Base-by-base conservation (phyloP, 1,140 invertebrate species). In the Scaptomyza hsui region DNA sequence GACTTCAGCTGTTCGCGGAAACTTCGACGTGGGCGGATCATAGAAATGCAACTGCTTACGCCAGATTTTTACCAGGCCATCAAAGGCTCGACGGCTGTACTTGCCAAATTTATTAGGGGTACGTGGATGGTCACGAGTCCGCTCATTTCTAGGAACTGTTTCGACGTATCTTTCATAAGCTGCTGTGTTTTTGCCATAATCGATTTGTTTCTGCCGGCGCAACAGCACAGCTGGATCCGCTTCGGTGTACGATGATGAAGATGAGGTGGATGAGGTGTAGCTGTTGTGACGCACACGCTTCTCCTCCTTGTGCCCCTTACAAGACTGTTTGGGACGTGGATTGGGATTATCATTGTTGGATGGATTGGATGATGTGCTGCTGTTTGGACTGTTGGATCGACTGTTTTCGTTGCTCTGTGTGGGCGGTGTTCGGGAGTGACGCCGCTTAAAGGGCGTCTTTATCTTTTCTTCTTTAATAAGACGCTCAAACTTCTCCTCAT, bases 161-260 rank as follows among this genome's bases (percentile, higher is more conserved):
- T 94, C 92, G 1, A 93, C 88, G 76, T 98, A 99, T 91, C 94
- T 94, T 53, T 96, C 94, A 92, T 99, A 99, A 37, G 96, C 97
- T 65, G 95, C 91, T 9, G 97, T 98, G 89, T 98, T 98, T 93
- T 98, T 98, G 16, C 98, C 98, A 93, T 97, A 98, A 90, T 98
- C 97, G 90, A 99, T 97, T 92, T 98, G 96, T 92, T 98, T 98
- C 88, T 98, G 96, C 57, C 97, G 93, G 64, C 97, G 93, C 29
- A 93, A 91, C 62, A 99, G 89, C 7, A 96, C 91, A 15, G 70
- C 91, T 12, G 94, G 93, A 93, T 98, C 96, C 29, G 93, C 94
- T 92, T 98, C 97, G 72, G 94, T 90, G 72, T 95, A 94, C 21
- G 91, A 64, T 5, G 82, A 78, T 2, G 79, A 89, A 1, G 83